Evolutionary conservation across 2,888 invertebrate genomes (phyloP).

Genomic region (Sepioteuthis lessoniana): DNA sequence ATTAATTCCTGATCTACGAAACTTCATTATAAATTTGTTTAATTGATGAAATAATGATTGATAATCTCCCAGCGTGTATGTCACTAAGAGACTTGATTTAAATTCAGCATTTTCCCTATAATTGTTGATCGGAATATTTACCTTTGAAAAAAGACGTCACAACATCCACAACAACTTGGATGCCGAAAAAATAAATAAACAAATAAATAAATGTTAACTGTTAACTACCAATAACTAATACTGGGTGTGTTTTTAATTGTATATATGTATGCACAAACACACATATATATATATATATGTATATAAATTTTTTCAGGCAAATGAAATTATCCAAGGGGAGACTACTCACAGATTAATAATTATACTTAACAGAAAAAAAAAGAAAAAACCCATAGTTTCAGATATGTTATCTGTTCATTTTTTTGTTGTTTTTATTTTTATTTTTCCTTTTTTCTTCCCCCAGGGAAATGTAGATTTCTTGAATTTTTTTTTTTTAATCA

Average conservation of each 20-base stretch:
- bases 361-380: background rate
- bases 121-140: background rate
- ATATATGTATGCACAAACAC: no score
- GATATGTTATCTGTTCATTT: background rate
- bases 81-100: background rate
- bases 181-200: background rate
- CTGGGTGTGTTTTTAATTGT: background rate
- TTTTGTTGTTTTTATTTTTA: background rate
- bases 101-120: background rate
- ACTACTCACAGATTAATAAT: background rate
- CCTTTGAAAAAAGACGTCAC: background rate
- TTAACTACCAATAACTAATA: background rate
- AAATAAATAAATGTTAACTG: background rate
- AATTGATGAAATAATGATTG: background rate
- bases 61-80: background rate
- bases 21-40: background rate
- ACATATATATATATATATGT: no score
- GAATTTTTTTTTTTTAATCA: background rate
- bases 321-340: background rate
- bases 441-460: background rate
- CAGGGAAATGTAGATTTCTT: background rate
- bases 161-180: background rate
- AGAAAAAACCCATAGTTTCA: background rate
- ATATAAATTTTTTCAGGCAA: background rate
- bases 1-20: background rate